Percentiles rank a stretch among this genome's conserved stretches.
These are phyloP conservation scores for Noctuana brunneofusca DNA, from an alignment of 2,888 invertebrate genomes.

Conservation along the genomic window DNA sequence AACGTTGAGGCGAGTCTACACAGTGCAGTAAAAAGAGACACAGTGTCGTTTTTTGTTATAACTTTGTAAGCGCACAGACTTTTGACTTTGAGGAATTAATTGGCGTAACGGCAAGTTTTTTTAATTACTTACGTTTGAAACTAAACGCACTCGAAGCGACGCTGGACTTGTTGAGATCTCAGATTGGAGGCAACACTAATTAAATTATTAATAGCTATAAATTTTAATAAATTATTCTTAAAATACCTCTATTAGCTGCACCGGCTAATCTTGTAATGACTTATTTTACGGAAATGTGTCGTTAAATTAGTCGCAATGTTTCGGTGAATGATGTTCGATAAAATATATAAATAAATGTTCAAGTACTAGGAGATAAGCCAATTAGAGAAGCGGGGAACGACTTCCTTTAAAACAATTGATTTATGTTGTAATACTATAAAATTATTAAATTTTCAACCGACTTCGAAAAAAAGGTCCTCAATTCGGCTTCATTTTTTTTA, in stretches of 20 bases:
- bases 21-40: slow-evolving; percentile 22
- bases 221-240: slow-evolving; percentile 35
- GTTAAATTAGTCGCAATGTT: neutral
- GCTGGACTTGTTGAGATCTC: slow-evolving; percentile 40
- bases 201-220: slow-evolving; percentile 40
- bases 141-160: slow-evolving; percentile 46
- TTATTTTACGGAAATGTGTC: slow-evolving; percentile 13
- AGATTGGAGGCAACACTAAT: slow-evolving; percentile 41
- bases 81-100: slow-evolving; percentile 80
- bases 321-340: neutral
- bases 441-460: no score
- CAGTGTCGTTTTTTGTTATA: slow-evolving; percentile 42
- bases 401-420: neutral
- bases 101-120: slow-evolving; percentile 71
- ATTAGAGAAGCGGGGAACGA: neutral
- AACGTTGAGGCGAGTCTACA: neutral
- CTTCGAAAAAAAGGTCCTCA: no score
- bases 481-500: no score
- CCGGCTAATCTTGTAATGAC: slow-evolving; percentile 13
- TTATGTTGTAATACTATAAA: no score
- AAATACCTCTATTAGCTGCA: slow-evolving; percentile 29
- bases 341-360: neutral
- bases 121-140: slow-evolving; percentile 64
- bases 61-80: slow-evolving; percentile 52
- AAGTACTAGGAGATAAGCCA: neutral